Evolutionary conservation across 2,113 vertebrate genomes (phyloP).

Genomic region (Apodemus speciosus): DNA sequence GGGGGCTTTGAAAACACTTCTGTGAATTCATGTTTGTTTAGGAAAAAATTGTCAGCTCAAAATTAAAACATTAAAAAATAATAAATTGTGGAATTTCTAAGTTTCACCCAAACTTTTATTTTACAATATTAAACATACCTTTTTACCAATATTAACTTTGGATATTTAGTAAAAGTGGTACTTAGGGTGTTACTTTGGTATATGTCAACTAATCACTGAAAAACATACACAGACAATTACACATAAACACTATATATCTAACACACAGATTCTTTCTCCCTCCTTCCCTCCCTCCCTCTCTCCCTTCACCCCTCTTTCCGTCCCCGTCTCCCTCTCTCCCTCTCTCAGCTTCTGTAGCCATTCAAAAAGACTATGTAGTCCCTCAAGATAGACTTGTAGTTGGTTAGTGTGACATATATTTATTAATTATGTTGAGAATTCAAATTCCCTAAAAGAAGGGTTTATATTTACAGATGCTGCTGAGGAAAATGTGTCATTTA

Average conservation of each 20-base stretch:
- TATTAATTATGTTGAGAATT: neutral
- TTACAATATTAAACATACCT: neutral
- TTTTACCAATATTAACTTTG: slow-evolving; percentile 11
- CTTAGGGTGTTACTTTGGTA: neutral
- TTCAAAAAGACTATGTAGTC: too few relatives aligned
- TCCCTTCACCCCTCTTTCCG: too few relatives aligned
- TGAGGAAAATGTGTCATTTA: slow-evolving; percentile 24
- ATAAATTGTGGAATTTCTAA: slow-evolving; percentile 28
- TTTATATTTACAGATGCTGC: neutral
- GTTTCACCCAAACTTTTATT: neutral
- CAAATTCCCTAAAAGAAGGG: neutral
- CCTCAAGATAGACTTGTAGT: neutral
- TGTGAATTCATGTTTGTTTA: slow-evolving; percentile 42
- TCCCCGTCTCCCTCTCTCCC: neutral
- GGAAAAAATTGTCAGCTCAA: slow-evolving; percentile 6
- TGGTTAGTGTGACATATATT: neutral
- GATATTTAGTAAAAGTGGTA: neutral
- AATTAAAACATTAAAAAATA: slow-evolving; percentile 49
- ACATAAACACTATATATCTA: neutral
- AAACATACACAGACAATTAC: too few relatives aligned
- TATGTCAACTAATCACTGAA: neutral
- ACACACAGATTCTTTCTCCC: neutral
- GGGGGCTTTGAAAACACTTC: slow-evolving; percentile 52
- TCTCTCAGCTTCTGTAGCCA: neutral
- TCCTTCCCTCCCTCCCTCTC: neutral